Base-by-base conservation (phyloP, 1,140 invertebrate species). In the Drosophila tropicalis region DNA sequence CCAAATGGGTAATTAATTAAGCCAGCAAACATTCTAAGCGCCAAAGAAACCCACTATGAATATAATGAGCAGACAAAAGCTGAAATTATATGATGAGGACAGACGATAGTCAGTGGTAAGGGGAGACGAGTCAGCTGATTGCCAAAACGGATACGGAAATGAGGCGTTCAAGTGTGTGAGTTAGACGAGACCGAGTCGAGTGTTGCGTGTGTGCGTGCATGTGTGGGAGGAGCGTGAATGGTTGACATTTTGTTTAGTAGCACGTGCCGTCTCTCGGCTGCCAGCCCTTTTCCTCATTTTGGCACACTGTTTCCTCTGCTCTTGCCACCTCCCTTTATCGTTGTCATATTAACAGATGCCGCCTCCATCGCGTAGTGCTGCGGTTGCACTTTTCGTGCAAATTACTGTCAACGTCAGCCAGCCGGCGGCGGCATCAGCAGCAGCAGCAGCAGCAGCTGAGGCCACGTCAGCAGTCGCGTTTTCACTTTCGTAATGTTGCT, bases 381-480 rank as follows among this genome's bases (percentile, higher is more conserved):
- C 75, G 82, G 82, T 85, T 85, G 82, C 82, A 85, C 82, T 87
- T 82, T 85, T 76, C 79, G 83, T 72, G 75, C 75, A 85, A 85
- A 85, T 85, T 85, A 85, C 82, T 87, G 82, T 82, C 82, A 87
- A 82, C 79, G 83, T 86, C 75, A 78, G 67, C 25, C 63, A 73
- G 29, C 57, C 58, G 66, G 47, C 41, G 67, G 64, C 73, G 65
- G 34, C 34, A 15, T 22, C 58, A 62, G 64, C 64, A 61, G 47
- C 36, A 40, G 9, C 5, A 15, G 40, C 6, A 15, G 40, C 6
- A 9, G 44, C 62, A 57, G 61, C 62, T 41, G 63, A 17, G 25
- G 57, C 62, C 41, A 54, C 67, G 73, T 69, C 73, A 76, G 72
- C 73, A 76, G 76, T 79, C 73, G 62, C 75, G 68, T 82, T 87